These are phyloP conservation scores for Adelges cooleyi DNA, from an alignment of 1,140 invertebrate species.

Conservation along the genomic window DNA sequence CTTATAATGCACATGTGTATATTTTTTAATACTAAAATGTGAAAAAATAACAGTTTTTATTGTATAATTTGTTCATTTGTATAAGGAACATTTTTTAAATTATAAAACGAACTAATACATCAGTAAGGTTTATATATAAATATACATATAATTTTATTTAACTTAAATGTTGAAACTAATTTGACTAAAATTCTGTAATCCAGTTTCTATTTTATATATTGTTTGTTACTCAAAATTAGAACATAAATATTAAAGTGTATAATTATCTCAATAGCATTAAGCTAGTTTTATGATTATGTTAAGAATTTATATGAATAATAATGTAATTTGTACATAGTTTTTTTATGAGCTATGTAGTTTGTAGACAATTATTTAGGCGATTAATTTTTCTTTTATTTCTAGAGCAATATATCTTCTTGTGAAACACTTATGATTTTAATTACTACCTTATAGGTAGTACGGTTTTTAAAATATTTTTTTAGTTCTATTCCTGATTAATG, in stretches of 20 bases:
- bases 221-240: conserved; percentile 23
- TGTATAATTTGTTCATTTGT: conserved; percentile 22
- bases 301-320: not conserved
- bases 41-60: not conserved
- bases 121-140: too few relatives aligned
- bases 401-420: conserved; percentile 16
- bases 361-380: conserved; percentile 12
- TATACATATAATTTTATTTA: too few relatives aligned
- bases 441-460: conserved; percentile 15
- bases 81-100: conserved; percentile 3
- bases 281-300: conserved; percentile 20
- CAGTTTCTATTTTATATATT: conserved; percentile 22
- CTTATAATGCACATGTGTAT: too few relatives aligned
- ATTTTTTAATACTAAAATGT: not conserved
- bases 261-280: conserved; percentile 24
- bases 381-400: conserved; percentile 16
- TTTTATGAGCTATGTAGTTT: conserved; percentile 12
- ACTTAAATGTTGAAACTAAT: too few relatives aligned
- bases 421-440: conserved; percentile 28
- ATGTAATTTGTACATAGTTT: conserved; percentile 22
- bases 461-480: conserved; percentile 25
- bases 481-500: conserved; percentile 21
- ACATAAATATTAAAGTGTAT: conserved; percentile 14
- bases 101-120: too few relatives aligned
- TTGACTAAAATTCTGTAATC: not conserved